phyloP scores from a whole-genome alignment of 2,113 vertebrate species.

The Eretmochelys imbricata region DNA sequence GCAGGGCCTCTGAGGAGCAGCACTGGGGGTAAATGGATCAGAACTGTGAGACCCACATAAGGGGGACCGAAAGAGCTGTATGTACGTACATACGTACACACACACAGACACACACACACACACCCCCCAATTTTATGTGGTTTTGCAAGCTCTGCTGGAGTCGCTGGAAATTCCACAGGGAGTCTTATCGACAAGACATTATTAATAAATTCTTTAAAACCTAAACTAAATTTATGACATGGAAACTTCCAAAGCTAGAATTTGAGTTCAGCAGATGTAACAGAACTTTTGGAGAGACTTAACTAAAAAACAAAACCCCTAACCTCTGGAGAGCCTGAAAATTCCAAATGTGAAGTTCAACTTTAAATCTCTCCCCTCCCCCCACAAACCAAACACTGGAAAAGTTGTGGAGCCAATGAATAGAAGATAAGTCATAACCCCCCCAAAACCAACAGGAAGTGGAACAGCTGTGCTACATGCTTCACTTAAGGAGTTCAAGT shows the following conservation, averaged over 20 bases:
- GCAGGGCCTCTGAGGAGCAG: not conserved
- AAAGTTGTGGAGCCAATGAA: not conserved
- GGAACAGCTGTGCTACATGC: not conserved
- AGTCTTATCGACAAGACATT: not conserved
- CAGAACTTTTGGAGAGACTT: not conserved
- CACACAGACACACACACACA: too few species aligned
- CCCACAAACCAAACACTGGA: not conserved
- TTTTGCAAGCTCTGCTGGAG: not conserved
- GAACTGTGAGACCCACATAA: not conserved
- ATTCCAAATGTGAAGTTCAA: not conserved
- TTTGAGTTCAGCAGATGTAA: not conserved
- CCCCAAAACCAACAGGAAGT: not conserved
- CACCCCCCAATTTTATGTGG: not conserved
- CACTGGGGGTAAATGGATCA: not conserved
- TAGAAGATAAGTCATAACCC: not conserved
- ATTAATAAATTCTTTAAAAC: not conserved
- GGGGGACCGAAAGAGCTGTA: too few species aligned
- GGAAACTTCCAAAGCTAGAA: not conserved
- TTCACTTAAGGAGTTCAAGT: not conserved
- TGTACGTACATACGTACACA: too few species aligned
- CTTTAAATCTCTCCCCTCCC: not conserved
- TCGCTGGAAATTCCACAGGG: not conserved
- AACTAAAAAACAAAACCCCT: not conserved
- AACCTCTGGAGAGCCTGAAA: not conserved
- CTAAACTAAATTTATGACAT: not conserved